These are phyloP conservation scores for Pheosia gnoma DNA, from an alignment of 2,888 invertebrate species.

Conservation along the genomic window DNA sequence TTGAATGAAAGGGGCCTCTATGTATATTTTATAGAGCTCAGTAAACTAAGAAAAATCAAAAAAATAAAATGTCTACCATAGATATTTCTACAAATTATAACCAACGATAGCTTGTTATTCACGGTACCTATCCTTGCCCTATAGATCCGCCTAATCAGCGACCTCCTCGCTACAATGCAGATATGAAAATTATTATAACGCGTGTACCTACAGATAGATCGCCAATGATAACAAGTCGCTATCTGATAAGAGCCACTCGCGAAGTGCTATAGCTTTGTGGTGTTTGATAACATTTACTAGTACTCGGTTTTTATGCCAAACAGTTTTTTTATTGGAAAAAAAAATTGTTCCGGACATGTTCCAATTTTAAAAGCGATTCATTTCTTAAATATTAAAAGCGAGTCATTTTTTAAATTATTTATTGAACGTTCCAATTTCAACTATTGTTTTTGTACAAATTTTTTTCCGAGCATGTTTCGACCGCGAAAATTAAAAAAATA, in stretches of 20 bases:
- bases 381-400: too few species aligned
- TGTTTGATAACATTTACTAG: slow-evolving; percentile 2
- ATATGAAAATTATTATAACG: slow-evolving; percentile 5
- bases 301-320: not conserved
- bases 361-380: not conserved
- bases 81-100: too few species aligned
- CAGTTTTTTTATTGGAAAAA: too few species aligned
- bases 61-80: too few species aligned
- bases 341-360: not conserved
- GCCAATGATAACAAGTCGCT: slow-evolving; percentile 20
- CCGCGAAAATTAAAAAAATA: too few species aligned
- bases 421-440: too few species aligned
- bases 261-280: not conserved
- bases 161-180: not conserved
- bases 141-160: not conserved
- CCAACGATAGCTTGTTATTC: not conserved
- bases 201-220: slow-evolving; percentile 11
- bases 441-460: too few species aligned
- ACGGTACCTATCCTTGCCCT: not conserved
- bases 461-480: too few species aligned
- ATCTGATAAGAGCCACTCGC: slow-evolving; percentile 19
- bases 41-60: too few species aligned
- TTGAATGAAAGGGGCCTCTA: too few species aligned
- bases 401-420: too few species aligned
- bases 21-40: too few species aligned